Percentiles rank a stretch among this genome's conserved stretches.
phyloP scores from a whole-genome alignment of 1,140 invertebrate genomes.

The Leptopilina boulardi region DNA sequence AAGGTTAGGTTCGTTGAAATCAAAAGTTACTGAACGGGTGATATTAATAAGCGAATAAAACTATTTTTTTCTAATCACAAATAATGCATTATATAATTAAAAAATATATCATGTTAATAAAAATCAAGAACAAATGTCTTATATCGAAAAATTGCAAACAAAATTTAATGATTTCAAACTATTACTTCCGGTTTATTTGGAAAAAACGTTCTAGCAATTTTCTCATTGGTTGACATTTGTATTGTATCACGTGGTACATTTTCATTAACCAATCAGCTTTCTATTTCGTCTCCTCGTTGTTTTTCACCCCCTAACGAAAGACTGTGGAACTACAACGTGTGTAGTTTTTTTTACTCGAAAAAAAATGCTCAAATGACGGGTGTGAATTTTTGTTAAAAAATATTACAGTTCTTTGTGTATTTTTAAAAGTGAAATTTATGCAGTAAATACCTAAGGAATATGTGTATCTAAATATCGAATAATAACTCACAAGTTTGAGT shows the following conservation, averaged over 20 bases:
- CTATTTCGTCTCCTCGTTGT: neutral
- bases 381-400: constrained; percentile 13
- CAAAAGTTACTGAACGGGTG: neutral
- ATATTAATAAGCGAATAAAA: neutral
- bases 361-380: constrained; percentile 20
- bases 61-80: neutral
- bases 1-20: neutral
- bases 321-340: neutral
- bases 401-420: neutral
- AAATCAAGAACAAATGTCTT: no score
- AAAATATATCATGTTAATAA: no score
- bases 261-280: neutral
- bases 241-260: constrained; percentile 19
- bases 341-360: constrained; percentile 4
- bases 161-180: neutral
- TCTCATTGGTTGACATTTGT: neutral
- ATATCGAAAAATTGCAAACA: neutral
- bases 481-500: neutral
- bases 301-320: neutral
- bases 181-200: neutral
- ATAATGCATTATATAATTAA: no score
- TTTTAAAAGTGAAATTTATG: neutral
- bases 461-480: neutral
- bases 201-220: neutral
- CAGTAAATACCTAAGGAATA: neutral